Evolutionary conservation across 2,888 invertebrate genomes (phyloP).

Genomic region (Lasioglossum pauxillum): DNA sequence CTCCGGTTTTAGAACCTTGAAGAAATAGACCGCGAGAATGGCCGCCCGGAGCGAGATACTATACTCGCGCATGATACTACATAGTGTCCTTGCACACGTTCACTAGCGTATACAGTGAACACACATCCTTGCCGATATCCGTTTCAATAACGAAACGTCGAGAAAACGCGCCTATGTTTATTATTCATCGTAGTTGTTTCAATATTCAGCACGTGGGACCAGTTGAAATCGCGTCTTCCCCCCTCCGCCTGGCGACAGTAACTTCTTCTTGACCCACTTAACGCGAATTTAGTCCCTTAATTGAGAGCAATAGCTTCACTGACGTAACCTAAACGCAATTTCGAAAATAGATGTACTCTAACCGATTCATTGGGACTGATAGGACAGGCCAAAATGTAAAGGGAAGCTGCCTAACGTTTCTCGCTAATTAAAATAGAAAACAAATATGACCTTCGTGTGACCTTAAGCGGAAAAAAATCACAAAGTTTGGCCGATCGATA

Average conservation of each 20-base stretch:
- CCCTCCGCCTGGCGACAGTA: too few species aligned
- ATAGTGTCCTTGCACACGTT: constrained; percentile 46
- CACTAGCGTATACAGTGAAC: not conserved
- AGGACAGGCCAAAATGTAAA: too few species aligned
- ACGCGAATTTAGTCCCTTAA: not conserved
- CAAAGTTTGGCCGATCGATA: too few species aligned
- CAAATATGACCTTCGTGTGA: too few species aligned
- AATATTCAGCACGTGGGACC: constrained; percentile 8
- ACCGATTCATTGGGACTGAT: not conserved
- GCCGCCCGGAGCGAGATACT: constrained; percentile 26
- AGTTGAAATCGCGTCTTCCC: not conserved
- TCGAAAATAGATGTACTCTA: not conserved
- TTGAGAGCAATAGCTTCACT: not conserved
- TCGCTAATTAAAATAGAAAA: too few species aligned
- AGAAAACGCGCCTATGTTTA: constrained; percentile 1
- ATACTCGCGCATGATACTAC: constrained; percentile 27
- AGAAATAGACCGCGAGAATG: constrained; percentile 18
- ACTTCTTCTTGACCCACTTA: not conserved
- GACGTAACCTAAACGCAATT: not conserved
- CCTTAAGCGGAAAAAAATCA: too few species aligned
- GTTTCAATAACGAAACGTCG: constrained; percentile 26
- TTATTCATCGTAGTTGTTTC: constrained; percentile 10
- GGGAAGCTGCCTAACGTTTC: too few species aligned
- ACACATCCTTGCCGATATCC: constrained; percentile 39
- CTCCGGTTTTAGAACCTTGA: too few species aligned